Percentiles rank a stretch among this genome's conserved stretches.
phyloP scores from a whole-genome alignment of 2,113 vertebrate species.

The Apaloderma vittatum region DNA sequence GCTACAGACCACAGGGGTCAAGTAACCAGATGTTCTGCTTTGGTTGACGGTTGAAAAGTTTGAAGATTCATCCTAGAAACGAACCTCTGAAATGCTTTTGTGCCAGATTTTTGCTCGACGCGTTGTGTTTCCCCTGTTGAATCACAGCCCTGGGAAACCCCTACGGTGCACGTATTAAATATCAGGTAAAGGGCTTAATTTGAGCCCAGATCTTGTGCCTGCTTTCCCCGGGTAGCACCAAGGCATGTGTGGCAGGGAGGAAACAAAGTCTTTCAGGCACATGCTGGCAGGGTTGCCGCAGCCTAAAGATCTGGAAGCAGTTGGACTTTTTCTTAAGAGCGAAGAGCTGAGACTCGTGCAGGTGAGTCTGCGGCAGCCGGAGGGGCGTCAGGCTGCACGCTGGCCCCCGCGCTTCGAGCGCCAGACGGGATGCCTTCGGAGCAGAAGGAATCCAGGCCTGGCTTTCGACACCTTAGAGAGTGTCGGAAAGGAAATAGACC shows the following conservation, averaged over 20 bases:
- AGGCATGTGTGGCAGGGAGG: rapidly evolving
- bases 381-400: no score
- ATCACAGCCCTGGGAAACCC: neutral
- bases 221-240: neutral
- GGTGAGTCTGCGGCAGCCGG: neutral
- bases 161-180: neutral
- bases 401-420: neutral
- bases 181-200: neutral
- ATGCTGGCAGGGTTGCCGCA: neutral
- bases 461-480: neutral
- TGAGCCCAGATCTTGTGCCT: neutral
- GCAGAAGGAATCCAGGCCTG: neutral
- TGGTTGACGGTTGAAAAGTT: neutral
- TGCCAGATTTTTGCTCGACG: neutral
- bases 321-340: neutral
- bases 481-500: neutral
- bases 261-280: neutral
- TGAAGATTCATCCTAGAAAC: neutral
- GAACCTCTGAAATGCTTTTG: neutral
- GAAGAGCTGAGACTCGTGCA: neutral
- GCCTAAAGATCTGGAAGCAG: neutral
- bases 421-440: neutral
- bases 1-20: neutral
- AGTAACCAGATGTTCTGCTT: neutral
- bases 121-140: neutral